Evolutionary conservation across 1,140 invertebrate genomes (phyloP).

Genomic region (Nebria ingens): DNA sequence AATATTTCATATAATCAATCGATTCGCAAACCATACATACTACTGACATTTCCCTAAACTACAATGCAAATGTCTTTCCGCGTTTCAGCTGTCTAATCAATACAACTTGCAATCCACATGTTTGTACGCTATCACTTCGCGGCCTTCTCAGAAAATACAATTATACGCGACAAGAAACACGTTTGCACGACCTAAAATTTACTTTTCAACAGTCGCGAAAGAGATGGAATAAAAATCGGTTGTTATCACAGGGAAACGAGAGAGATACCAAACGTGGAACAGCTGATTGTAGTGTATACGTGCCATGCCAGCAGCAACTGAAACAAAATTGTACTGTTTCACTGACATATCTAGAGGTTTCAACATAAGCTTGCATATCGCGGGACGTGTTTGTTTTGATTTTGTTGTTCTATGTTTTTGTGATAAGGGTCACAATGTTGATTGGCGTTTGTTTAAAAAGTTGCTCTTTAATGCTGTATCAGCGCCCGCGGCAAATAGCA

Average conservation of each 20-base stretch:
- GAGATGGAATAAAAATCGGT: too few species aligned
- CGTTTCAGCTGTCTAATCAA: background rate
- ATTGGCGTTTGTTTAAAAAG: conserved; percentile 24
- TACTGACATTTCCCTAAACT: too few species aligned
- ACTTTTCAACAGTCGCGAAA: background rate
- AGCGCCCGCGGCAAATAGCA: conserved; percentile 21
- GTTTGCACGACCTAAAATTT: background rate
- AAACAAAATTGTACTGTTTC: background rate
- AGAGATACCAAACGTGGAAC: too few species aligned
- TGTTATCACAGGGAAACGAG: too few species aligned
- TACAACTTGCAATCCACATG: background rate
- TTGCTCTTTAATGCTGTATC: conserved; percentile 25
- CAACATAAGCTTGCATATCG: too few species aligned
- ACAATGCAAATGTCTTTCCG: too few species aligned
- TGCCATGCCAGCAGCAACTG: background rate
- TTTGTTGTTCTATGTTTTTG: background rate
- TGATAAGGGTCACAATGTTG: conserved; percentile 19
- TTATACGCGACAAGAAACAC: background rate
- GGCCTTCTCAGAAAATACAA: too few species aligned
- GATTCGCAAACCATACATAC: background rate
- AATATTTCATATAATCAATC: too few species aligned
- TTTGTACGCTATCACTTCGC: background rate
- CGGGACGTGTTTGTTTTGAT: too few species aligned
- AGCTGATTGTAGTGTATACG: background rate
- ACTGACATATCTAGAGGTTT: too few species aligned